These are phyloP conservation scores for Diabrotica balteata DNA, from an alignment of 2,888 invertebrate genomes.

Conservation along the genomic window DNA sequence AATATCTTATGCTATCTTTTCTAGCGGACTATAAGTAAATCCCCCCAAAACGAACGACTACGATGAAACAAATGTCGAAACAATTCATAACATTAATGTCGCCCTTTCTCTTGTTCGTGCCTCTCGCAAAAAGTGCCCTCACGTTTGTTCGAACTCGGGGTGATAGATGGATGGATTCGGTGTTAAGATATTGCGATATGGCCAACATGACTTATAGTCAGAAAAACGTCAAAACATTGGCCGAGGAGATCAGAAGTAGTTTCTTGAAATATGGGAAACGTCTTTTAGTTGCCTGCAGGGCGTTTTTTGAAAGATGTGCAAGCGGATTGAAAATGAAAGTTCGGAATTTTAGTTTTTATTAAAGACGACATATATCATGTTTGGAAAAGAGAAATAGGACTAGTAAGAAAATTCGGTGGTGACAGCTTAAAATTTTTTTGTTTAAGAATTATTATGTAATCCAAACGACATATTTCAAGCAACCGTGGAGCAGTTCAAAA, in stretches of 20 bases:
- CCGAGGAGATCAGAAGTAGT: conserved; percentile 25
- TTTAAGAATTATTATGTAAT: no score
- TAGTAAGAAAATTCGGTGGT: no score
- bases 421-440: no score
- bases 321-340: conserved; percentile 13
- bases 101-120: conserved; percentile 20
- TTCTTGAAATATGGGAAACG: conserved; percentile 25
- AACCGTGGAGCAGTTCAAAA: no score
- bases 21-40: conserved; percentile 11
- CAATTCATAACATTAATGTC: conserved; percentile 33
- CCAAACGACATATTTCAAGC: no score
- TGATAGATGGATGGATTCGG: conserved; percentile 37
- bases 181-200: conserved; percentile 39
- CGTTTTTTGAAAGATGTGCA: conserved; percentile 8
- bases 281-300: conserved; percentile 18
- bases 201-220: conserved; percentile 35
- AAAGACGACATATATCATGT: conserved; percentile 8
- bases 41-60: conserved; percentile 35
- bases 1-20: no score
- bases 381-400: no score
- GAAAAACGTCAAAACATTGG: conserved; percentile 34
- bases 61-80: conserved; percentile 41
- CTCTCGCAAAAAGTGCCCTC: conserved; percentile 30
- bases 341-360: conserved; percentile 21
- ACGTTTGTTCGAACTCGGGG: conserved; percentile 19